These are phyloP conservation scores for Eubucco bourcierii DNA, from an alignment of 2,113 vertebrate genomes.

Conservation along the genomic window DNA sequence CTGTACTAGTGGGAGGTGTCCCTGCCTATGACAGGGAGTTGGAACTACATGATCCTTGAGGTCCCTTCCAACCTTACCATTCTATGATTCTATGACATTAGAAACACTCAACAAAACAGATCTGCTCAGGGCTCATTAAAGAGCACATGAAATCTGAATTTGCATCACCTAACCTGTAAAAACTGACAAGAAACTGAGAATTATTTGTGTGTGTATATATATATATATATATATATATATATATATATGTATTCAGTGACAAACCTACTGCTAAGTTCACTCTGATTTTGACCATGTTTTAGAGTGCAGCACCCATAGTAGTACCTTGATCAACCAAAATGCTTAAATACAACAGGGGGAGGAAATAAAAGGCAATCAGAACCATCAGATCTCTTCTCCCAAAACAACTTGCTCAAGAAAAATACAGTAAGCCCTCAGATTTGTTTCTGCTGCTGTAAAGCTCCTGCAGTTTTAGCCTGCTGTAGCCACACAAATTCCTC, in stretches of 20 bases:
- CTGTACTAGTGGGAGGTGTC: too few species aligned
- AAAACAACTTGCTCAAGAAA: slow-evolving; percentile 13
- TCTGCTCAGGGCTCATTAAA: background rate
- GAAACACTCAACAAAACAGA: background rate
- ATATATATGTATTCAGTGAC: background rate
- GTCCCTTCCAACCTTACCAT: too few species aligned
- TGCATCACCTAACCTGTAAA: background rate
- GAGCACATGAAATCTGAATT: background rate
- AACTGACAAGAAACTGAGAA: background rate
- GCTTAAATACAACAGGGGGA: background rate
- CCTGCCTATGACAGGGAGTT: too few species aligned
- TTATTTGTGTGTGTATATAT: background rate
- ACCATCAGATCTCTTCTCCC: background rate
- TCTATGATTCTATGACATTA: too few species aligned
- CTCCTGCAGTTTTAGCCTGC: background rate
- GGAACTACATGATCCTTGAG: too few species aligned
- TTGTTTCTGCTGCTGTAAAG: background rate
- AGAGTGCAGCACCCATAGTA: background rate
- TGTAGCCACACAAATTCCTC: background rate
- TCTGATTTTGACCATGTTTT: background rate
- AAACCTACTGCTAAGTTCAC: background rate
- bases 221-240: background rate
- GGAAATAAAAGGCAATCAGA: background rate
- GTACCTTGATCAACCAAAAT: background rate
- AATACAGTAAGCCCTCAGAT: background rate